Percentiles rank a stretch among this genome's conserved stretches.
These are phyloP conservation scores for Chauna torquata DNA, from an alignment of 2,113 vertebrate species.

Conservation along the genomic window DNA sequence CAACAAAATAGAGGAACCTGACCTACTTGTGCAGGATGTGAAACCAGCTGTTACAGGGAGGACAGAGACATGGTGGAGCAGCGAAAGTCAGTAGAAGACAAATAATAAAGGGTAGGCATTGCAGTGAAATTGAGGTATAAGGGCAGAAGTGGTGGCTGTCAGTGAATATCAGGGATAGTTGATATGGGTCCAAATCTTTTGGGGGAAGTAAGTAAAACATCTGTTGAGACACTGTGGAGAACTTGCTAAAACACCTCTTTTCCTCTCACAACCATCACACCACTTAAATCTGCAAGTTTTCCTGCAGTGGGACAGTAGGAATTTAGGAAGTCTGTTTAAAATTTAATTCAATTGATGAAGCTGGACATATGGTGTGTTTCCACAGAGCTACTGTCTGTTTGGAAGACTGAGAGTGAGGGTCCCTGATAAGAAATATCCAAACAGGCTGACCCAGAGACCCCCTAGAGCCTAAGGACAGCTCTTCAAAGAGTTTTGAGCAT, in stretches of 20 bases:
- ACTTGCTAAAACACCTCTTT: not conserved
- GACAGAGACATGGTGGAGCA: not conserved
- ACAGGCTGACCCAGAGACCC: not conserved
- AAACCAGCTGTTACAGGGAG: constrained; percentile 6
- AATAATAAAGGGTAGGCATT: not conserved
- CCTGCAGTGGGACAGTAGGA: not conserved
- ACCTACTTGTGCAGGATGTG: constrained; percentile 26
- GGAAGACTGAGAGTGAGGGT: not conserved
- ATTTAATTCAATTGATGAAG: not conserved
- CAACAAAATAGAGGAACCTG: constrained; percentile 24
- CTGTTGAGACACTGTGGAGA: not conserved
- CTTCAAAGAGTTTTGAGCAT: not conserved
- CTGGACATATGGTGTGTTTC: not conserved
- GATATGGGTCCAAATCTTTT: not conserved
- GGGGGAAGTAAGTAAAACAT: not conserved
- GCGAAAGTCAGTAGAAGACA: not conserved
- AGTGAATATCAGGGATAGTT: not conserved
- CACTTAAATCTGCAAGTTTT: not conserved
- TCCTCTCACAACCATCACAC: not conserved
- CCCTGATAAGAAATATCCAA: not conserved
- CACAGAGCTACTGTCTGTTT: not conserved
- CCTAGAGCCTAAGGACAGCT: not conserved
- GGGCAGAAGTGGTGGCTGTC: not conserved
- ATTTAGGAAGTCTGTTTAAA: not conserved
- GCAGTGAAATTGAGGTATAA: not conserved